phyloP scores from a whole-genome alignment of 2,113 vertebrate species.

The Lophochroa leadbeateri region DNA sequence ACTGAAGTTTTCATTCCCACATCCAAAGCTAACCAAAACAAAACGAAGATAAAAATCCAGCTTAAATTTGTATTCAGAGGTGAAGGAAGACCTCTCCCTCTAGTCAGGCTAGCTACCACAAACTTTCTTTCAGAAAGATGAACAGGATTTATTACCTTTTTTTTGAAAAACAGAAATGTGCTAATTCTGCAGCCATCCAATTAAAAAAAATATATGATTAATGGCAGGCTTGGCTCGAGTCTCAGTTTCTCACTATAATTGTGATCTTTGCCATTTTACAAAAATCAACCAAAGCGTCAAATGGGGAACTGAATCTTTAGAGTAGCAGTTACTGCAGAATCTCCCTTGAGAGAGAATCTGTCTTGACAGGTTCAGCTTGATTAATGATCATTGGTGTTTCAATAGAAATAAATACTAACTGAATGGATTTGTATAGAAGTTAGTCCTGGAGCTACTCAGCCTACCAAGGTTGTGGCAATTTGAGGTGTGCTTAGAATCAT shows the following conservation, averaged over 20 bases:
- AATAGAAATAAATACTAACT: not conserved
- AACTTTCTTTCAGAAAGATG: not conserved
- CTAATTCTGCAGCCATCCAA: not conserved
- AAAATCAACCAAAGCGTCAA: not conserved
- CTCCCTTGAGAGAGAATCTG: not conserved
- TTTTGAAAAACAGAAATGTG: not conserved
- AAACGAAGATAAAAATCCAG: not conserved
- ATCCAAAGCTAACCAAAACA: not conserved
- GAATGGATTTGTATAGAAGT: not conserved
- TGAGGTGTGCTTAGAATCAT: not conserved
- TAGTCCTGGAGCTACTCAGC: not conserved
- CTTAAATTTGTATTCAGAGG: not conserved
- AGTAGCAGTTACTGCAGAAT: not conserved
- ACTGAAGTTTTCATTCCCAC: not conserved
- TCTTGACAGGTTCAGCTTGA: not conserved
- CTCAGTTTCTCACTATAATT: not conserved
- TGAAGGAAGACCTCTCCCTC: not conserved
- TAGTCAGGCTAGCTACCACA: not conserved
- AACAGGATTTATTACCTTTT: not conserved
- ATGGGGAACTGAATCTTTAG: not conserved
- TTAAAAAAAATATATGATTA: not conserved
- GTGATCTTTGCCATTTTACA: not conserved
- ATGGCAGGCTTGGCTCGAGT: not conserved
- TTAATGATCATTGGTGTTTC: not conserved
- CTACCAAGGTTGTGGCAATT: not conserved